Conservation (phyloP, 2,113 vertebrate species). For the Chamaea fasciata region DNA sequence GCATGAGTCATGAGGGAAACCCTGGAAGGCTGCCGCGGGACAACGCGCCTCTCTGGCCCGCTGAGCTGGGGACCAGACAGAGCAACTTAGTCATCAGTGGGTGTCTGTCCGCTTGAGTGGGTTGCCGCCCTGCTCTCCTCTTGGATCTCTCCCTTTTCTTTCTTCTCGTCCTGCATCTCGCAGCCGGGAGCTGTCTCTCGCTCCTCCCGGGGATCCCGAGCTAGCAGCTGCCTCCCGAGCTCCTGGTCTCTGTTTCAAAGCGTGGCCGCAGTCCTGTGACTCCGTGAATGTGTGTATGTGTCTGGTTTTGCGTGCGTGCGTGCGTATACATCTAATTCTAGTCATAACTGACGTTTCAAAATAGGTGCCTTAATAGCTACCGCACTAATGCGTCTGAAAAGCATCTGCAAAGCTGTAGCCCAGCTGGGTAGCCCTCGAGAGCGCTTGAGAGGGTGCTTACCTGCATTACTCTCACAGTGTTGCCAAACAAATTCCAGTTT, state of each 20-base stretch:
- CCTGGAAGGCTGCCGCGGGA: neutral
- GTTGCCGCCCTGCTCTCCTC: neutral
- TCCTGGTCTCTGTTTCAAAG: accelerated
- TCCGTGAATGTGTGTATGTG: neutral
- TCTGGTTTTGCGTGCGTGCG: neutral
- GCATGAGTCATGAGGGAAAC: neutral
- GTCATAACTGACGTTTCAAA: neutral
- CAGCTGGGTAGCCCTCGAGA: neutral
- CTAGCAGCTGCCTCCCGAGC: neutral
- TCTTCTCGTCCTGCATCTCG: neutral
- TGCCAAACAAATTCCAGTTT: neutral
- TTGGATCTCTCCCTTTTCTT: neutral
- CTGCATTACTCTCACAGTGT: neutral
- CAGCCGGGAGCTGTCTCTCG: neutral
- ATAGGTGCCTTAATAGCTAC: accelerated
- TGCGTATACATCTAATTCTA: neutral
- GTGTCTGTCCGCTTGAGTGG: neutral
- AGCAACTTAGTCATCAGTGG: neutral
- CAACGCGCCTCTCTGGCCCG: neutral
- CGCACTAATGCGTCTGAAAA: accelerated
- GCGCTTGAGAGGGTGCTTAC: accelerated
- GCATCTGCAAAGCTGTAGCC: neutral
- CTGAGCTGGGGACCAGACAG: neutral
- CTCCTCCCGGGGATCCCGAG: neutral
- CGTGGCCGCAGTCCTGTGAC: accelerated